These are phyloP conservation scores for Polyergus mexicanus DNA, from an alignment of 1,140 invertebrate genomes.

Conservation along the genomic window DNA sequence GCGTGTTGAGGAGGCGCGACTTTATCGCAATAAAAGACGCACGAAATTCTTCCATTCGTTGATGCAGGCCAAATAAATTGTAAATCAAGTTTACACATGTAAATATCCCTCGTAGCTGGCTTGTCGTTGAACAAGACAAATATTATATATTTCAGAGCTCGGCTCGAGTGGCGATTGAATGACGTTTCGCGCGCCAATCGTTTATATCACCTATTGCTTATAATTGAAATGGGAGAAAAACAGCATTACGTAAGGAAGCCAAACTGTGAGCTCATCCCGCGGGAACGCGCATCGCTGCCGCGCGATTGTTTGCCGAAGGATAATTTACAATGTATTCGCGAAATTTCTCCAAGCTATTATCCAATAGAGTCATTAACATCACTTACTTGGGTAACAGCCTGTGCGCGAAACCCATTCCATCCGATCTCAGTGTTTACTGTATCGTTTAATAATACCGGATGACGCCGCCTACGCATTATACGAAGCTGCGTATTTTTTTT, in stretches of 20 bases:
- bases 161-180: constrained; percentile 59
- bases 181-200: constrained; percentile 41
- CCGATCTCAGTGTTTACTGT: constrained; percentile 45
- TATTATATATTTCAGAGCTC: constrained; percentile 62
- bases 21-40: constrained; percentile 62
- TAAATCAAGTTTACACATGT: constrained; percentile 63
- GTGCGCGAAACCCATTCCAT: not conserved
- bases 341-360: constrained; percentile 36
- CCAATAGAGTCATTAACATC: constrained; percentile 37
- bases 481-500: no score
- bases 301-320: constrained; percentile 23
- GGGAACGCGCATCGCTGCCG: not conserved
- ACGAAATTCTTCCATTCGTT: constrained; percentile 53
- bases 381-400: constrained; percentile 46
- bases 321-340: constrained; percentile 51
- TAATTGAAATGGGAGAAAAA: constrained; percentile 44
- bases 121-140: constrained; percentile 58
- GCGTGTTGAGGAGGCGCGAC: constrained; percentile 6
- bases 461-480: not conserved
- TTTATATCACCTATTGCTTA: constrained; percentile 62
- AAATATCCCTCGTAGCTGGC: constrained; percentile 53
- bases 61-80: constrained; percentile 57
- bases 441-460: constrained; percentile 40
- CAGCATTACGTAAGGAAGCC: constrained; percentile 47
- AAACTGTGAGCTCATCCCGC: constrained; percentile 43